A percentile compares a stretch with the other conserved stretches of the same genome.
Evolutionary conservation across 1,140 invertebrate species (phyloP).

Genomic region (Sminthurinus signatus): DNA sequence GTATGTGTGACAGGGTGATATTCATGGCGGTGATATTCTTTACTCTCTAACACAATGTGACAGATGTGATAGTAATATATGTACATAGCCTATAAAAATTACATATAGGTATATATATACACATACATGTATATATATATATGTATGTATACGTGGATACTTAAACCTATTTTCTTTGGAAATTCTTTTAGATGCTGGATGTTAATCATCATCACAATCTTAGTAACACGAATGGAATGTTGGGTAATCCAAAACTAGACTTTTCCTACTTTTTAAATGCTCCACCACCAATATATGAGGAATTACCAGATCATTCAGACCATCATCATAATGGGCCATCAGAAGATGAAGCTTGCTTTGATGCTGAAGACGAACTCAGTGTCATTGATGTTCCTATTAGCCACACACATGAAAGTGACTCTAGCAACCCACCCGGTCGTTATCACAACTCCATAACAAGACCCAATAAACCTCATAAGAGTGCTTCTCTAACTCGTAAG

Average conservation of each 20-base stretch:
- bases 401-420: conserved; percentile 20
- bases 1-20: no score
- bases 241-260: conserved; percentile 40
- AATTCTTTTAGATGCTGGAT: conserved; percentile 40
- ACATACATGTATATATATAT: no score
- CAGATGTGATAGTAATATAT: no score
- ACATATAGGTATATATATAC: no score
- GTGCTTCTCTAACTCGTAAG: conserved; percentile 37
- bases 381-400: conserved; percentile 40
- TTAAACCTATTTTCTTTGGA: no score
- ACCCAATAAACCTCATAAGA: conserved; percentile 23
- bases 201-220: conserved; percentile 35
- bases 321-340: conserved; percentile 39
- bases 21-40: no score
- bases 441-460: conserved; percentile 29
- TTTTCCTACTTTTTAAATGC: conserved; percentile 40
- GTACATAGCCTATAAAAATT: no score
- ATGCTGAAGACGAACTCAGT: conserved; percentile 40
- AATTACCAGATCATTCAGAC: conserved; percentile 38
- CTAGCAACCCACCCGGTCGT: conserved; percentile 19
- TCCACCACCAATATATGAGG: conserved; percentile 42
- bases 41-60: no score
- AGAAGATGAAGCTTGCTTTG: conserved; percentile 41
- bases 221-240: conserved; percentile 28
- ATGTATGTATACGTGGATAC: no score